A percentile compares a stretch with the other conserved stretches of the same genome.
These are phyloP conservation scores for Pelecanoides urinatrix DNA, from an alignment of 2,113 vertebrate species.

Conservation along the genomic window DNA sequence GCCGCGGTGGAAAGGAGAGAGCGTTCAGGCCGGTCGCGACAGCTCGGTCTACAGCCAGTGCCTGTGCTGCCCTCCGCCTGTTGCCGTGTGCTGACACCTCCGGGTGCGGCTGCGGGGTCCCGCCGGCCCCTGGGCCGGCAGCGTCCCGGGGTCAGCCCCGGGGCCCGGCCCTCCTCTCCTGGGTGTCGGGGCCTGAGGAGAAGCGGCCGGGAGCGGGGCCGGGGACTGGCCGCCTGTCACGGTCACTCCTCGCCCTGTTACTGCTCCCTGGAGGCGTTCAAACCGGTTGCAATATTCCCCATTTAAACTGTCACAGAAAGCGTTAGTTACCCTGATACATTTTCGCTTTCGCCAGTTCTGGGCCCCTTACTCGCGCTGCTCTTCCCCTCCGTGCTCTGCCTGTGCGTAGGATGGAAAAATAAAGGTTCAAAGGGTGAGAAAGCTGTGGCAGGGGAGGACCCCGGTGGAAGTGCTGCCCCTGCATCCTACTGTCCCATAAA, in stretches of 20 bases:
- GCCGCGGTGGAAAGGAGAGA: too few relatives aligned
- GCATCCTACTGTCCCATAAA: neutral
- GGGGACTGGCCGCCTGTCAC: accelerated
- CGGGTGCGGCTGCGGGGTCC: neutral
- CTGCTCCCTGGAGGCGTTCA: accelerated
- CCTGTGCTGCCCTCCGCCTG: too few relatives aligned
- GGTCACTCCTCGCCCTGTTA: accelerated
- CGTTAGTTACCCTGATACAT: accelerated
- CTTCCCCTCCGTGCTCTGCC: too few relatives aligned
- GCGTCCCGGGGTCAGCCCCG: too few relatives aligned
- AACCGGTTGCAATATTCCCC: accelerated
- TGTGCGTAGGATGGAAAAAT: neutral
- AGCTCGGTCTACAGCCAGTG: neutral
- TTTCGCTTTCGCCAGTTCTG: accelerated
- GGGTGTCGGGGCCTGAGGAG: neutral
- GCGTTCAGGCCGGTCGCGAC: neutral
- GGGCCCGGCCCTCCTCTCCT: neutral
- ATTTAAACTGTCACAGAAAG: accelerated
- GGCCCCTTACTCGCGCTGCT: accelerated
- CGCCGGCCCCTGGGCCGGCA: neutral
- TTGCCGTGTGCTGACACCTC: too few relatives aligned
- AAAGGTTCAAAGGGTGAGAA: neutral
- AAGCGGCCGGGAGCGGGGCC: neutral
- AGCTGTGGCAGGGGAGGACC: neutral
- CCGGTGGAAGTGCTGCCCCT: neutral